phyloP scores from a whole-genome alignment of 2,797 vertebrate genomes.

The Balearica regulorum region DNA sequence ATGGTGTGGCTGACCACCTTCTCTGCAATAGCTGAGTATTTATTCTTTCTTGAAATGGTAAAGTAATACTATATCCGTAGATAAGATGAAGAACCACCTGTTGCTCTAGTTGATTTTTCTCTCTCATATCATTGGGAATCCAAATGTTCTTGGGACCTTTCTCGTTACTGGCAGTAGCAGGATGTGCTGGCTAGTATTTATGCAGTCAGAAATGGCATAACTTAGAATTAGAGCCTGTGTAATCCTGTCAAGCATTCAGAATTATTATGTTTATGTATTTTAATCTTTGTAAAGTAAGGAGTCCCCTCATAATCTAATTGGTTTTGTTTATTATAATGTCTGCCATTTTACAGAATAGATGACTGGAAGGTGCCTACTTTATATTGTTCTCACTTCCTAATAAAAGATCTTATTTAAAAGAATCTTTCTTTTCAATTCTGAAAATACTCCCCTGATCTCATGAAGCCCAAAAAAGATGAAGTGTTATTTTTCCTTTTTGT shows the following conservation, averaged over 20 bases:
- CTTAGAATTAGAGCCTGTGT: background rate
- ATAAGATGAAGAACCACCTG: background rate
- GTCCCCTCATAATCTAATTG: slow-evolving; percentile 32
- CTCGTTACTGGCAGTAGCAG: background rate
- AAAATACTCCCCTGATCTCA: slow-evolving; percentile 54
- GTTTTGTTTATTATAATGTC: slow-evolving; percentile 11
- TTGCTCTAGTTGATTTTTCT: background rate
- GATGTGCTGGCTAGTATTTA: background rate
- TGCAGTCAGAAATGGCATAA: background rate
- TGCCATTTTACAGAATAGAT: slow-evolving; percentile 13
- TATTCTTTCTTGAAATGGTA: background rate
- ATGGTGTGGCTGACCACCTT: background rate
- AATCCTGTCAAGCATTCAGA: slow-evolving; percentile 16
- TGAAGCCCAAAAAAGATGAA: slow-evolving; percentile 49
- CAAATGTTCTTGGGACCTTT: background rate
- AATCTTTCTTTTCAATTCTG: slow-evolving; percentile 45
- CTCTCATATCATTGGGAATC: background rate
- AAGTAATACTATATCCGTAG: background rate
- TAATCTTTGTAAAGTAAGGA: slow-evolving; percentile 15
- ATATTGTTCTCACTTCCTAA: slow-evolving; percentile 13
- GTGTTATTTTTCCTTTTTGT: slow-evolving; percentile 43
- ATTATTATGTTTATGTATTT: slow-evolving; percentile 23
- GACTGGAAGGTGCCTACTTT: background rate
- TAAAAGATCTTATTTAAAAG: slow-evolving; percentile 8
- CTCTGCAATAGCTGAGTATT: background rate